Conservation (phyloP, 2,113 vertebrate genomes). For the Microcebus murinus region DNA sequence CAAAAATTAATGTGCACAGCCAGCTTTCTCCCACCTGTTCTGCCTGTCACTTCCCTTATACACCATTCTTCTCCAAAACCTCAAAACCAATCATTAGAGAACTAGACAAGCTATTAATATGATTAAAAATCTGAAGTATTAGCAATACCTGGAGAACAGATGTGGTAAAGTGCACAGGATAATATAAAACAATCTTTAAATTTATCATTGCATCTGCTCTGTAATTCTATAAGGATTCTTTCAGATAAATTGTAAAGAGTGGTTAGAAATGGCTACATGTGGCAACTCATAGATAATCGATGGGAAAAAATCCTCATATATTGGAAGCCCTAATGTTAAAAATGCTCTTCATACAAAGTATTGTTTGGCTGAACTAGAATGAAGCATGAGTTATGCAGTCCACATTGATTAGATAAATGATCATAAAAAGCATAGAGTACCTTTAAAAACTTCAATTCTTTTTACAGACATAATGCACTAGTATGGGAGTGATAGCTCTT, state of each 20-base stretch:
- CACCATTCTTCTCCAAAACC: not conserved
- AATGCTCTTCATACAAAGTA: not conserved
- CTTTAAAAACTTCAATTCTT: not conserved
- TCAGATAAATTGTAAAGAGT: not conserved
- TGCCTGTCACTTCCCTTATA: not conserved
- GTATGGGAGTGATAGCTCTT: not conserved
- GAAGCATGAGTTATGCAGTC: not conserved
- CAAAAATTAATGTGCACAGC: not conserved
- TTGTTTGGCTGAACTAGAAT: not conserved
- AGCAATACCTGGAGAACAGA: slow-evolving; percentile 5
- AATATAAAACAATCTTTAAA: slow-evolving; percentile 41
- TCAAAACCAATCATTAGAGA: not conserved
- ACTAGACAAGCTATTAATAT: slow-evolving; percentile 3
- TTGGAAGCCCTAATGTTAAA: not conserved
- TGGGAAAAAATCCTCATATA: not conserved
- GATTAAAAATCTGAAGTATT: not conserved
- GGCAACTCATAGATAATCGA: not conserved
- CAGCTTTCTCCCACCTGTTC: not conserved
- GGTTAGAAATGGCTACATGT: not conserved
- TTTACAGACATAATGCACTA: not conserved
- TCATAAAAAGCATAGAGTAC: not conserved
- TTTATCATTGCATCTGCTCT: not conserved
- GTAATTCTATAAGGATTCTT: slow-evolving; percentile 21
- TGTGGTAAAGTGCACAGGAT: not conserved
- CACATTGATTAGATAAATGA: not conserved